Evolutionary conservation across 2,113 vertebrate genomes (phyloP).

Genomic region (Syngnathoides biaculeatus): DNA sequence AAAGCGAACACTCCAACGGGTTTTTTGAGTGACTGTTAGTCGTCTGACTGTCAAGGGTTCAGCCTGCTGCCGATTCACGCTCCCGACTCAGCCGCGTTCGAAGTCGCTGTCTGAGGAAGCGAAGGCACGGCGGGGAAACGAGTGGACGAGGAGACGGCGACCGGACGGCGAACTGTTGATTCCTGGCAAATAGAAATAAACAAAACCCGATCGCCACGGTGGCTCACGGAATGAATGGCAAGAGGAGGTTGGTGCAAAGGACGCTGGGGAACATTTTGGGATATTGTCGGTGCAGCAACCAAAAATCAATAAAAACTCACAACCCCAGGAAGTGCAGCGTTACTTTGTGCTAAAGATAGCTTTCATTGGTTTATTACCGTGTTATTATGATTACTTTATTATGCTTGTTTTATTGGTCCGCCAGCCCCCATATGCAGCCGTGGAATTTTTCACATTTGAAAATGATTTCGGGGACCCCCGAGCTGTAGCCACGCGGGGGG

Average conservation of each 20-base stretch:
- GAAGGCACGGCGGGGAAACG: conserved; percentile 26
- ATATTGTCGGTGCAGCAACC: conserved; percentile 49
- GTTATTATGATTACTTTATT: too few relatives aligned
- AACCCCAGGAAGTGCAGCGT: conserved; percentile 19
- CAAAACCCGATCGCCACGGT: not conserved
- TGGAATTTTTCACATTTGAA: too few relatives aligned
- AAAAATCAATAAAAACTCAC: conserved; percentile 2
- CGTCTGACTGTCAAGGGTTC: conserved; percentile 16
- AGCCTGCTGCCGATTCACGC: conserved; percentile 45
- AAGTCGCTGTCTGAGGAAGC: conserved; percentile 13
- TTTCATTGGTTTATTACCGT: too few relatives aligned
- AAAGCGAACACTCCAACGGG: not conserved
- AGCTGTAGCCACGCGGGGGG: too few relatives aligned
- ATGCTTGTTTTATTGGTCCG: too few relatives aligned
- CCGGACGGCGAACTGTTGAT: conserved; percentile 33
- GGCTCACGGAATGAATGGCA: conserved; percentile 1
- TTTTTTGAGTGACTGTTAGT: not conserved
- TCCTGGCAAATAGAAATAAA: conserved; percentile 32
- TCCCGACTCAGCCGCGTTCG: conserved; percentile 37
- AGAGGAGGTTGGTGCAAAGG: conserved; percentile 12
- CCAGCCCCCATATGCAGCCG: too few relatives aligned
- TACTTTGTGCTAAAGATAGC: conserved; percentile 13
- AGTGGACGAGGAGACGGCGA: conserved; percentile 33
- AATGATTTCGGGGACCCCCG: too few relatives aligned
- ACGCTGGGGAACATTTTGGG: conserved; percentile 25